Conservation (phyloP, 2,888 invertebrate species). For the Caenorhabditis afra region DNA sequence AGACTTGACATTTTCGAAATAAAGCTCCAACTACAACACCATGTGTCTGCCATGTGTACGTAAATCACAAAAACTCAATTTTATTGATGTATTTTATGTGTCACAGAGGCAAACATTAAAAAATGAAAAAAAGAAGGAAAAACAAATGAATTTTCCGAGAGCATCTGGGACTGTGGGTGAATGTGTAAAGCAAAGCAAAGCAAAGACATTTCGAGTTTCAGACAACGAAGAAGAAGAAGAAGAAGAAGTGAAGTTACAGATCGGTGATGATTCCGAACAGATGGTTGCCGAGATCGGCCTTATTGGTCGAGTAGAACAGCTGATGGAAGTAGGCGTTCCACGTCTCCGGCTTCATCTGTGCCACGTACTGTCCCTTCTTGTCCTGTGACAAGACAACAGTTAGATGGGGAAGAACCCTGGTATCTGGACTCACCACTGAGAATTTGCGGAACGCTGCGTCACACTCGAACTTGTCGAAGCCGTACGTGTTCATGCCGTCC, state of each 20-base stretch:
- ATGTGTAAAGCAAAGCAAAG: too few relatives aligned
- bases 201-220: constrained; percentile 36
- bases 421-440: constrained; percentile 64
- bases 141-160: too few relatives aligned
- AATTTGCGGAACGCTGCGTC: constrained; percentile 73
- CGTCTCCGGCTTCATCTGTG: constrained; percentile 69
- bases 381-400: constrained; percentile 53
- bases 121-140: too few relatives aligned
- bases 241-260: constrained; percentile 17
- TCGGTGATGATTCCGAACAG: constrained; percentile 73
- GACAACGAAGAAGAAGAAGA: not conserved
- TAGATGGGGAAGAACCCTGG: too few relatives aligned
- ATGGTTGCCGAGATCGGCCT: constrained; percentile 72
- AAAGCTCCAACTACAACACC: too few relatives aligned
- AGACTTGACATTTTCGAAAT: too few relatives aligned
- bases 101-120: too few relatives aligned
- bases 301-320: constrained; percentile 76
- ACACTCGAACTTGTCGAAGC: constrained; percentile 65
- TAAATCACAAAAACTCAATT: too few relatives aligned
- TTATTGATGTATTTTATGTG: too few relatives aligned
- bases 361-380: constrained; percentile 67
- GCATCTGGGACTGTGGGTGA: too few relatives aligned
- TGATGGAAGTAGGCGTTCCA: constrained; percentile 76
- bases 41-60: too few relatives aligned
- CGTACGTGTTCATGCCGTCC: constrained; percentile 79